Evolutionary conservation across 2,113 vertebrate genomes (phyloP).

Genomic region (Parus major): DNA sequence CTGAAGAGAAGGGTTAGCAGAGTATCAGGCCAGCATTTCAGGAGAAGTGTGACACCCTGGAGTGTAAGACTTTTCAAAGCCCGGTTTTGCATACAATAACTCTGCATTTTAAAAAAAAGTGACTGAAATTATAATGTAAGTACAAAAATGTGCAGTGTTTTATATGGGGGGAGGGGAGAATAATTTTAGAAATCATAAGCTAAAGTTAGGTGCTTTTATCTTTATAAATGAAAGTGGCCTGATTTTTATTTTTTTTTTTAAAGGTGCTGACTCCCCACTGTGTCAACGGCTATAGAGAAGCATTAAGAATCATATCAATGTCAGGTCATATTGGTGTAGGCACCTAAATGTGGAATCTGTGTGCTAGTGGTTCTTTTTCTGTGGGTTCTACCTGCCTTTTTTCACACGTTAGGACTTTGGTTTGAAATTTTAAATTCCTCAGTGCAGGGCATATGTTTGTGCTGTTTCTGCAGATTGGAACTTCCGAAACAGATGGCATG

Average conservation of each 20-base stretch:
- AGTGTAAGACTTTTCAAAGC: not conserved
- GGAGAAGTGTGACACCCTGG: not conserved
- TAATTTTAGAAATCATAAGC: not conserved
- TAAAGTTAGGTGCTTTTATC: not conserved
- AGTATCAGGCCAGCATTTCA: not conserved
- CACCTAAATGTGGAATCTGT: not conserved
- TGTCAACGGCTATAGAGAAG: not conserved
- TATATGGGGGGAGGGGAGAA: not conserved
- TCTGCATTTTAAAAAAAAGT: not conserved
- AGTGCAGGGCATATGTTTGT: constrained; percentile 36
- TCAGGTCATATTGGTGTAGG: not conserved
- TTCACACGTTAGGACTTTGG: not conserved
- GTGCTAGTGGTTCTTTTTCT: not conserved
- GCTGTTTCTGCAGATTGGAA: constrained; percentile 45
- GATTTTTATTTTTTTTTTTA: not conserved
- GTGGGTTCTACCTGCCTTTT: constrained; percentile 38
- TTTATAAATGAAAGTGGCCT: not conserved
- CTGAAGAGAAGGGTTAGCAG: not conserved
- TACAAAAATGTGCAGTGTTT: not conserved
- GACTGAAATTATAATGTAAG: not conserved
- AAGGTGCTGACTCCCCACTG: not conserved
- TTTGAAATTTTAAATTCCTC: constrained; percentile 31
- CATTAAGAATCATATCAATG: not conserved
- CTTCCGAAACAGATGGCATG: constrained; percentile 53
- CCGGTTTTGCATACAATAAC: constrained; percentile 1